These are phyloP conservation scores for Caenorhabditis panamensis DNA, from an alignment of 2,888 invertebrate genomes.

Conservation along the genomic window DNA sequence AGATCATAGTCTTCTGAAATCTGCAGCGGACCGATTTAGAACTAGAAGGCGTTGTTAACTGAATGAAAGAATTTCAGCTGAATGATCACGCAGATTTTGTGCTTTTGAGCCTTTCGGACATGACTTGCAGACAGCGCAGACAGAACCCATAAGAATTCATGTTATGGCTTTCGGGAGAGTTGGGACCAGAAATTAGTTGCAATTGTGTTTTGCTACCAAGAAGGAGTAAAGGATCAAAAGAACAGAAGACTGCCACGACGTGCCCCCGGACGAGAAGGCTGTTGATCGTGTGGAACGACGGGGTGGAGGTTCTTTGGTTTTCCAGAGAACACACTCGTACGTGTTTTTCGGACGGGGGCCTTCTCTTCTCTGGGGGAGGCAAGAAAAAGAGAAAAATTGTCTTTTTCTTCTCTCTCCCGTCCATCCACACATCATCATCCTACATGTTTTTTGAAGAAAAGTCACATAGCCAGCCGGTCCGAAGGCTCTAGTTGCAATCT, in stretches of 20 bases:
- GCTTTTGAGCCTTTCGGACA: too few species aligned
- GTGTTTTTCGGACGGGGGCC: slow-evolving; percentile 44
- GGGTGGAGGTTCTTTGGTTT: slow-evolving; percentile 44
- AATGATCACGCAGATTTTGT: too few species aligned
- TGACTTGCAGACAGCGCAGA: too few species aligned
- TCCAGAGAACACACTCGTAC: slow-evolving; percentile 51
- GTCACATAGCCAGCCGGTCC: background rate
- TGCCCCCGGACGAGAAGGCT: slow-evolving; percentile 13
- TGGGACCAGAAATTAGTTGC: background rate
- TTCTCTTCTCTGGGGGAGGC: slow-evolving; percentile 2
- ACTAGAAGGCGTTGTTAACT: too few species aligned
- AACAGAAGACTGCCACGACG: slow-evolving; percentile 29
- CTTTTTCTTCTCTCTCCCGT: background rate
- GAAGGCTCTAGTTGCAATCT: background rate
- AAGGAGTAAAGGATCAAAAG: slow-evolving; percentile 40
- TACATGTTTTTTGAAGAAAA: background rate
- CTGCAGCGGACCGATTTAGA: too few species aligned
- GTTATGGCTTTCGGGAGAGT: background rate
- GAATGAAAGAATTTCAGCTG: too few species aligned
- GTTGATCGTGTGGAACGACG: slow-evolving; percentile 19
- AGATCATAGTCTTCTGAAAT: background rate
- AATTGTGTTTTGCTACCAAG: background rate
- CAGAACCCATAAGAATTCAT: background rate
- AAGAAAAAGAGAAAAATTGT: background rate
- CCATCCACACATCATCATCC: background rate